Conservation (phyloP, 64 coral and sea anemone species). For the Montipora sp. region DNA sequence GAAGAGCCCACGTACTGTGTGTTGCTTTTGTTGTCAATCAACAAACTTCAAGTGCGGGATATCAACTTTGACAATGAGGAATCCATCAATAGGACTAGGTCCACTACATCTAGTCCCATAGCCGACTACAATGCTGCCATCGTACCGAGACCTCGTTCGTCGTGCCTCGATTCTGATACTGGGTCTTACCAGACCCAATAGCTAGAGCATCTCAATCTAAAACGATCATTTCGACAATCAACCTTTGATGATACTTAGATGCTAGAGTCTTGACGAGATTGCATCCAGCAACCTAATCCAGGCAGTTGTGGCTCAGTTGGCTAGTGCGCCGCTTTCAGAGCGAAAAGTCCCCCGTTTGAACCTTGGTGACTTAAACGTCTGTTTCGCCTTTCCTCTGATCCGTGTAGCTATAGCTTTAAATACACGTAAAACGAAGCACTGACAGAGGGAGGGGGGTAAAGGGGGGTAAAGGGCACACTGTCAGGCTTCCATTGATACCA, state of each 20-base stretch:
- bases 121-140: background rate
- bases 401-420: too few species aligned
- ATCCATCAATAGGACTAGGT: background rate
- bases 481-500: too few species aligned
- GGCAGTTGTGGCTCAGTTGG: background rate
- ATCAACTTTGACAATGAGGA: background rate
- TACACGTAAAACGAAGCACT: too few species aligned
- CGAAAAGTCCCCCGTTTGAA: too few species aligned
- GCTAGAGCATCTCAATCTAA: background rate
- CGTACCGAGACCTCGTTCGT: background rate
- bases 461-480: too few species aligned
- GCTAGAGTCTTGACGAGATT: background rate
- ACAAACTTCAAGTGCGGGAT: background rate
- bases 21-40: background rate
- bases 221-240: background rate
- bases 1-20: background rate
- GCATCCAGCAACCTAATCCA: background rate
- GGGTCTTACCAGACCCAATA: background rate
- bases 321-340: background rate
- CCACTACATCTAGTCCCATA: background rate
- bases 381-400: too few species aligned
- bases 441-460: too few species aligned
- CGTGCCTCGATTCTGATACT: background rate
- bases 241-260: background rate
- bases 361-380: too few species aligned